Percentiles rank a stretch among this genome's conserved stretches.
These are phyloP conservation scores for Aegithalos caudatus DNA, from an alignment of 2,113 vertebrate genomes.

Conservation along the genomic window DNA sequence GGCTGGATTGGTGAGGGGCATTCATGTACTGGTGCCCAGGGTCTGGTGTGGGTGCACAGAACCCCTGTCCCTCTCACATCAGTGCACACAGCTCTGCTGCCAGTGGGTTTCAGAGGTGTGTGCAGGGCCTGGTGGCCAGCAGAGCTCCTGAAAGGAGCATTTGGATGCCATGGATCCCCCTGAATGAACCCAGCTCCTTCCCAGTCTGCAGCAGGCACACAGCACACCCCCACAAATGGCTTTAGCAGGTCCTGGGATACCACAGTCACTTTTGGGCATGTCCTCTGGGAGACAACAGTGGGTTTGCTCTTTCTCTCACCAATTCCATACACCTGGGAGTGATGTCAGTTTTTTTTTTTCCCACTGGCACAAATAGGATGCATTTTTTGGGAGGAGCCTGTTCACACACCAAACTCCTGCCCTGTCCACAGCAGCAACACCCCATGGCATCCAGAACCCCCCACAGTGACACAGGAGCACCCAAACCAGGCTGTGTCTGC, in stretches of 20 bases:
- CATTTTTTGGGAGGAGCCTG: neutral
- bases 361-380: rapidly evolving
- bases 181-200: neutral
- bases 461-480: rapidly evolving
- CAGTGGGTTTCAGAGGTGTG: neutral
- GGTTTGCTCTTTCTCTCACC: neutral
- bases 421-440: neutral
- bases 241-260: neutral
- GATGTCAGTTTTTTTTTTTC: neutral
- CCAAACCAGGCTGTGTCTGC: neutral
- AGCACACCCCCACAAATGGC: neutral
- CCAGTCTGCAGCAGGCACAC: neutral
- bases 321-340: neutral
- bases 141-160: neutral
- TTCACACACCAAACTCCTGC: neutral
- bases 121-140: neutral
- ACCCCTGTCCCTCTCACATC: neutral
- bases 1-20: neutral
- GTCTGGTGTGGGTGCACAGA: neutral
- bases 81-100: neutral
- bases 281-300: neutral
- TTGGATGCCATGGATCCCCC: neutral
- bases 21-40: neutral
- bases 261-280: neutral
- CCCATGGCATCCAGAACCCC: neutral